Conservation (phyloP, 2,888 invertebrate species). For the Sepioteuthis lessoniana region DNA sequence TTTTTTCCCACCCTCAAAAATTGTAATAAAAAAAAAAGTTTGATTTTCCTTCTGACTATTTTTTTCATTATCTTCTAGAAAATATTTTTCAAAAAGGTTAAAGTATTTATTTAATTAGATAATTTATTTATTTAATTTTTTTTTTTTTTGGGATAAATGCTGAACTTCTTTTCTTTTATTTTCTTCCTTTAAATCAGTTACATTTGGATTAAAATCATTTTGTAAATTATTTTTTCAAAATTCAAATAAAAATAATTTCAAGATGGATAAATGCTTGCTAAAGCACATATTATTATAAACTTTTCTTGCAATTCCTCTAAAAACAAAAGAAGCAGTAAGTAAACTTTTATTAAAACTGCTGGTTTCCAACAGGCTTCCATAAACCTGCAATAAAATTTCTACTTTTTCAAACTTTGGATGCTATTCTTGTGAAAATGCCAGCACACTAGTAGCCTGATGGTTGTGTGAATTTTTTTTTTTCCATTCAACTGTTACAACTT, state of each 20-base stretch:
- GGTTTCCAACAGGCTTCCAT: background rate
- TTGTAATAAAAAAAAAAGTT: background rate
- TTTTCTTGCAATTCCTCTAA: no score
- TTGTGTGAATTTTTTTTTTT: background rate
- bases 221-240: background rate
- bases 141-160: background rate
- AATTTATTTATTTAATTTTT: background rate
- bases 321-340: background rate
- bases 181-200: background rate
- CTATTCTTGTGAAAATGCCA: conserved; percentile 5
- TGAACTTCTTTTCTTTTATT: background rate
- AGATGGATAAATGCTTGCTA: background rate
- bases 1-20: background rate
- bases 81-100: background rate
- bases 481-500: background rate
- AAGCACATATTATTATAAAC: background rate
- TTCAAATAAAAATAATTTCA: background rate
- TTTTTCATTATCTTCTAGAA: no score
- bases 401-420: conserved; percentile 24
- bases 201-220: background rate
- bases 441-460: conserved; percentile 34
- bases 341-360: background rate
- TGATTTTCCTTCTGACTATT: no score
- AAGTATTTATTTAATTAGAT: background rate
- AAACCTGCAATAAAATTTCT: background rate